These are phyloP conservation scores for Mesocentrotus franciscanus DNA, from an alignment of 53 echinoderm and acorn worm genomes.

Conservation along the genomic window DNA sequence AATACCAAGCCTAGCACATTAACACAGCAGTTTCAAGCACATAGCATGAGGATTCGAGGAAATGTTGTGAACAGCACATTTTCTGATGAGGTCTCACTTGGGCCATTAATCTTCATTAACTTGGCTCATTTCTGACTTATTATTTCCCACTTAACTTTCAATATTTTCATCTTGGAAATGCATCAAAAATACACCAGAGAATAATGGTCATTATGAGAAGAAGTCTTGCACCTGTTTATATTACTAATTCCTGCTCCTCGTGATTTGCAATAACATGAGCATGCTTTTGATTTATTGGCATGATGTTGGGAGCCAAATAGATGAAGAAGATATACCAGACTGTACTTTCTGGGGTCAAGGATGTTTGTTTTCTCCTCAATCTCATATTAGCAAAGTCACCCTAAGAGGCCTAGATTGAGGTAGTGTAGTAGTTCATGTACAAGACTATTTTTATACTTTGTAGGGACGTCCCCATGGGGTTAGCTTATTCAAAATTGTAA, in stretches of 20 bases:
- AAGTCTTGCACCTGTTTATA: neutral
- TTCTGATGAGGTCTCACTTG: neutral
- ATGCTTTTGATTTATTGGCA: neutral
- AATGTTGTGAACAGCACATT: neutral
- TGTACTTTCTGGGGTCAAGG: constrained; percentile 30
- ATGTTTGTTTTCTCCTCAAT: neutral
- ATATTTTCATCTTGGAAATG: neutral
- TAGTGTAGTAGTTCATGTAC: neutral
- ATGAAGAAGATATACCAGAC: neutral
- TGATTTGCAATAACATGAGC: constrained; percentile 12
- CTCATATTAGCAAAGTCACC: neutral
- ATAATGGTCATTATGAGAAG: neutral
- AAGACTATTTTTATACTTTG: neutral
- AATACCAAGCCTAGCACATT: too few relatives aligned
- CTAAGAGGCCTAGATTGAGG: neutral
- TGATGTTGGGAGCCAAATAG: neutral
- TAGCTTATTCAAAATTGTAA: too few relatives aligned
- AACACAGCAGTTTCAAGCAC: neutral
- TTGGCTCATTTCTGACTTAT: neutral
- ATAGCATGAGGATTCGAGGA: neutral
- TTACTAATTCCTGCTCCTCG: neutral
- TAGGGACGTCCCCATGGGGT: too few relatives aligned
- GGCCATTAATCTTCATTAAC: constrained; percentile 1
- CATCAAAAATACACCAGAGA: neutral
- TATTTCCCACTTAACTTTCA: neutral